Conservation (phyloP, 2,113 vertebrate genomes). For the Charina bottae region DNA sequence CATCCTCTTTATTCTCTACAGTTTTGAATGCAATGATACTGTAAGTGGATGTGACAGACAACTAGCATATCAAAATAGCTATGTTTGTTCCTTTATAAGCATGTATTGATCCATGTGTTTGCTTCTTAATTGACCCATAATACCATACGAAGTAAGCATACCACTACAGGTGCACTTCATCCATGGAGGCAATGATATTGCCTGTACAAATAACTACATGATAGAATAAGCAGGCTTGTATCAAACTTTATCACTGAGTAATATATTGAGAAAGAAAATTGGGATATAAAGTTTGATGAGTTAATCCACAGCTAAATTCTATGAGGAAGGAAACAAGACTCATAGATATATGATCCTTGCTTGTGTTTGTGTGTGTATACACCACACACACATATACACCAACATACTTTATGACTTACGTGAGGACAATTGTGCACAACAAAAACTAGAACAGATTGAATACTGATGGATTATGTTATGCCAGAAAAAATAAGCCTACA, state of each 20-base stretch:
- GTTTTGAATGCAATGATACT: not conserved
- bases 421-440: not conserved
- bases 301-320: not conserved
- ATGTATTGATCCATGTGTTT: not conserved
- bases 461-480: not conserved
- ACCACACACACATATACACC: not conserved
- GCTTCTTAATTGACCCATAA: not conserved
- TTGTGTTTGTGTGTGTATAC: no score
- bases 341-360: no score
- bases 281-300: not conserved
- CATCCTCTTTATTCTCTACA: not conserved
- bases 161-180: not conserved
- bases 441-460: not conserved
- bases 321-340: not conserved
- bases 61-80: not conserved
- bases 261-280: not conserved
- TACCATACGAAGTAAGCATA: not conserved
- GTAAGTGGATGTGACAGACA: not conserved
- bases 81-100: not conserved
- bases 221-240: not conserved
- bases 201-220: not conserved
- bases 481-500: not conserved
- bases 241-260: not conserved
- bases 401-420: not conserved
- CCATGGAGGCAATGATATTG: not conserved